Evolutionary conservation across 2,888 invertebrate genomes (phyloP), one percentile per base, ranked within the genome.

Genomic region (Monopis laevigella): DNA sequence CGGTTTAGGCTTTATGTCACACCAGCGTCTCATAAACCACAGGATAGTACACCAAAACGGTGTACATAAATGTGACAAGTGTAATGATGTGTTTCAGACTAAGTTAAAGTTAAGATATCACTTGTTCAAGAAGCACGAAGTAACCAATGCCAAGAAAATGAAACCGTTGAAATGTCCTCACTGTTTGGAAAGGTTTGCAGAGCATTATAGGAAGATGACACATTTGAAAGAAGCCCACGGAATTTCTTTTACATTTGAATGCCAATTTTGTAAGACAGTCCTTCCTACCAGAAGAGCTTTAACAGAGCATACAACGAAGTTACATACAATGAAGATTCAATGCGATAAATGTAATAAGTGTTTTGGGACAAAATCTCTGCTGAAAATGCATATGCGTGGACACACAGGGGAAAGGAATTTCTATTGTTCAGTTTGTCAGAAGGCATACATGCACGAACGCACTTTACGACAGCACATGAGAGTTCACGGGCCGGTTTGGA

Each of bases 151-250:
- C 0, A 77, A 75, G 46, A 71, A 68, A 30, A 59, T 61, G 10
- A 74, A 68, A 21, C 78, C 75, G 0, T 42, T 77, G 3, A 78
- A 77, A 56, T 80, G 80, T 44, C 69, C 78, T 0, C 77, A 73
- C 43, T 80, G 80, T 27, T 58, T 73, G 42, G 75, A 80, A 47
- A 51, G 80, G 6, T 80, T 80, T 38, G 56, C 77, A 0, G 77
- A 77, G 45, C 77, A 80, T 44, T 80, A 80, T 35, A 59, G 59
- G 2, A 77, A 77, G 43, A 77, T 80, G 77, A 71, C 69, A 2
- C 80, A 80, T 45, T 49, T 80, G 41, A 74, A 65, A 46, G 67
- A 70, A 43, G 65, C 56, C 0, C 80, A 80, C 40, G 77, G 73
- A 0, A 77, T 78, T 3, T 51, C 64, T 1, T 74, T 74, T 16